These are phyloP conservation scores for Drosophila erecta DNA, from an alignment of 1,140 invertebrate species.

Conservation along the genomic window DNA sequence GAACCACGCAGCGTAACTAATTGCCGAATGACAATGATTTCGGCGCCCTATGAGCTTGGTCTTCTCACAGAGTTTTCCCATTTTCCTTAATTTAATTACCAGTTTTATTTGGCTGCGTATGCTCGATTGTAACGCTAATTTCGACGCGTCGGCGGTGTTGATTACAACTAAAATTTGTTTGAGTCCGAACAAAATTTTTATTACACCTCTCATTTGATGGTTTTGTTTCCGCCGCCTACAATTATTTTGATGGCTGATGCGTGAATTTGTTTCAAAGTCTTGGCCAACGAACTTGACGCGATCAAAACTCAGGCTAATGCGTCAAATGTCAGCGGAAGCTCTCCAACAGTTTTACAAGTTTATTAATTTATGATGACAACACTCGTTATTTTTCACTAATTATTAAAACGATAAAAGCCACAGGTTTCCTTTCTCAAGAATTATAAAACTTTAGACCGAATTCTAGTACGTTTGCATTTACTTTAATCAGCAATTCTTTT, in stretches of 20 bases:
- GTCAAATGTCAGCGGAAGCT: slow-evolving; percentile 56
- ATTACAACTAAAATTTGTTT: slow-evolving; percentile 59
- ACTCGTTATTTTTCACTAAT: slow-evolving; percentile 8
- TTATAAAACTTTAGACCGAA: too few relatives aligned
- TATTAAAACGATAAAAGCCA: slow-evolving; percentile 4
- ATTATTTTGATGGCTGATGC: slow-evolving; percentile 74
- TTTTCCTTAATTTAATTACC: slow-evolving; percentile 77
- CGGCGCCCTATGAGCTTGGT: slow-evolving; percentile 17
- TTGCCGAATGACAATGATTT: slow-evolving; percentile 43
- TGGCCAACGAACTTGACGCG: slow-evolving; percentile 55
- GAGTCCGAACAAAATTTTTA: slow-evolving; percentile 55
- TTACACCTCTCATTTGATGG: slow-evolving; percentile 56
- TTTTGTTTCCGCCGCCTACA: slow-evolving; percentile 36
- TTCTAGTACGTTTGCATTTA: too few relatives aligned
- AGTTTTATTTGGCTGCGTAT: slow-evolving; percentile 50
- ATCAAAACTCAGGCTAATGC: slow-evolving; percentile 21
- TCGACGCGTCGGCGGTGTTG: slow-evolving; percentile 57
- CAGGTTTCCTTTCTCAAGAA: too few relatives aligned
- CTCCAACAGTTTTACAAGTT: slow-evolving; percentile 67
- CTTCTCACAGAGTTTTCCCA: slow-evolving; percentile 44
- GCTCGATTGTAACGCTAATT: slow-evolving; percentile 71
- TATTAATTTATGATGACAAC: slow-evolving; percentile 65
- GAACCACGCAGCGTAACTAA: slow-evolving; percentile 75
- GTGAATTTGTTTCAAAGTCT: slow-evolving; percentile 61
- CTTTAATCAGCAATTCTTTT: too few relatives aligned